phyloP scores from a whole-genome alignment of 2,113 vertebrate genomes.

The Aegotheles bennettii region DNA sequence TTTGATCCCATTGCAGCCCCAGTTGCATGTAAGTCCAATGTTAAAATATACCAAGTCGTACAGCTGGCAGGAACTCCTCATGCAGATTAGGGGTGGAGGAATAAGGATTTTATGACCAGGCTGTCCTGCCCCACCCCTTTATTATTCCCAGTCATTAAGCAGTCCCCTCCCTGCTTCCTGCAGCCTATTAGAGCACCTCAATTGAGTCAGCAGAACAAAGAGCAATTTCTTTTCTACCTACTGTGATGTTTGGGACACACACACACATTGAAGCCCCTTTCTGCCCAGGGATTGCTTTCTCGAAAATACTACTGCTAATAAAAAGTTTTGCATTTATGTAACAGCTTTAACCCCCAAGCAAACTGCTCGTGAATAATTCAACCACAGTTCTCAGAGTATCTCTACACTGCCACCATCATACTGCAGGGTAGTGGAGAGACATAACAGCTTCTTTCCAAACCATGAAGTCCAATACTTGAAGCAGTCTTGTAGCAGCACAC shows the following conservation, averaged over 20 bases:
- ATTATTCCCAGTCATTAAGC: conserved; percentile 16
- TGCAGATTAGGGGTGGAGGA: conserved; percentile 23
- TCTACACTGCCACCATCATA: neutral
- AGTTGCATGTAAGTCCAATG: conserved; percentile 27
- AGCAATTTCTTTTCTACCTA: neutral
- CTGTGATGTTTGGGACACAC: neutral
- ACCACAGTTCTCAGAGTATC: neutral
- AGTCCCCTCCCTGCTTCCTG: conserved; percentile 45
- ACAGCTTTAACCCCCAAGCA: neutral
- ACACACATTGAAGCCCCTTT: neutral
- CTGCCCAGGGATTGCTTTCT: neutral
- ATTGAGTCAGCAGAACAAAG: conserved; percentile 22
- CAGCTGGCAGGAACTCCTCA: neutral
- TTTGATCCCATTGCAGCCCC: conserved; percentile 58
- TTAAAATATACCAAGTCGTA: neutral
- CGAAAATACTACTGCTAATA: neutral
- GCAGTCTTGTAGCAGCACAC: fast-evolving
- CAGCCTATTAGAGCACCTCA: conserved; percentile 12
- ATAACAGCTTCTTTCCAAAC: neutral
- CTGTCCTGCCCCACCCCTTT: conserved; percentile 24
- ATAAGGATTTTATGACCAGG: conserved; percentile 35
- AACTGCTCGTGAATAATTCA: neutral
- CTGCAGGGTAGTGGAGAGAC: neutral
- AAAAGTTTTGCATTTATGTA: neutral
- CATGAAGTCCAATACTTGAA: neutral